These are phyloP conservation scores for Balaenoptera acutorostrata DNA, from an alignment of 2,113 vertebrate genomes.

Conservation along the genomic window DNA sequence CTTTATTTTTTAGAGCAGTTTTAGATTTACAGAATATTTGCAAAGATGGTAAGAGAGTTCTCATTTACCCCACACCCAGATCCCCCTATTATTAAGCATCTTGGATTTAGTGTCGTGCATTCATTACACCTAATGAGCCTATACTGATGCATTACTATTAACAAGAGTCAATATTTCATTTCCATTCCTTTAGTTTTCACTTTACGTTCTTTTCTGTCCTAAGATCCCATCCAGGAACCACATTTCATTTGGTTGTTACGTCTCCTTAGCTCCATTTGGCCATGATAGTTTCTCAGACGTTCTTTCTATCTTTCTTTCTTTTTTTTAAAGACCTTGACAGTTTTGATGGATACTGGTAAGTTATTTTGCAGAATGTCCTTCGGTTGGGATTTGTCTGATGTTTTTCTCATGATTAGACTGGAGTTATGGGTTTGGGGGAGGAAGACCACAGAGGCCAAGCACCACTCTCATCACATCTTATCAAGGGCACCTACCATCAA, in stretches of 20 bases:
- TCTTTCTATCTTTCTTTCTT: background rate
- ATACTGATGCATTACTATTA: background rate
- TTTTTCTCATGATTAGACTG: background rate
- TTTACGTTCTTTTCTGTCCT: background rate
- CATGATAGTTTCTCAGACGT: background rate
- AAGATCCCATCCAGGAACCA: background rate
- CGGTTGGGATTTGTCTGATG: background rate
- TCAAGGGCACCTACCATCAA: rapidly evolving
- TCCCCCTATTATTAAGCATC: background rate
- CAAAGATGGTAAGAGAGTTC: background rate
- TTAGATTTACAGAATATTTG: background rate
- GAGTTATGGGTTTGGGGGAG: background rate
- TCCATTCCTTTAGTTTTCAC: background rate
- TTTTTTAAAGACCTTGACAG: background rate
- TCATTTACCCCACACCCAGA: rapidly evolving
- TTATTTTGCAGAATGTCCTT: background rate
- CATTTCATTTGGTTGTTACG: background rate
- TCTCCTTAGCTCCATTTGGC: background rate
- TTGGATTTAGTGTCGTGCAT: background rate
- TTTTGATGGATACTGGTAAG: background rate
- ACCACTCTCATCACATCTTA: background rate
- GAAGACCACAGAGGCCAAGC: background rate
- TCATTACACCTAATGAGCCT: background rate
- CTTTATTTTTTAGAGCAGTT: background rate
- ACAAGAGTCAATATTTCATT: background rate